Percentiles rank a stretch among this genome's conserved stretches.
phyloP scores from a whole-genome alignment of 2,888 invertebrate genomes.

The Drosophila yooni region DNA sequence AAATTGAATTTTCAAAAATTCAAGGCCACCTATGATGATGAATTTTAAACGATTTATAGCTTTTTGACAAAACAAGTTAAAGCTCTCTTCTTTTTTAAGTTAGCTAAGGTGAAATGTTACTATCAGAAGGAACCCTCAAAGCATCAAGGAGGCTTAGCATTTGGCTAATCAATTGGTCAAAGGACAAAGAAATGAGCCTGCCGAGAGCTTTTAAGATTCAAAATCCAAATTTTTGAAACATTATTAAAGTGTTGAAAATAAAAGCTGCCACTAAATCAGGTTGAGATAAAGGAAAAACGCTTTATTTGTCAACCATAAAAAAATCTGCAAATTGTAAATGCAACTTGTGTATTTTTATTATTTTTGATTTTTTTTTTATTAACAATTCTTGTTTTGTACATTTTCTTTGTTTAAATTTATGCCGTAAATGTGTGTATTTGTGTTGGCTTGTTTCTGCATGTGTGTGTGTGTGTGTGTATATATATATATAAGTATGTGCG shows the following conservation, averaged over 20 bases:
- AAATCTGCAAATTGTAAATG: slow-evolving; percentile 59
- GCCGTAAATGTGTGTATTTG: slow-evolving; percentile 60
- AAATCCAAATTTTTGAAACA: background rate
- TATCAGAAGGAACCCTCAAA: background rate
- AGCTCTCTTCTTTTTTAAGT: background rate
- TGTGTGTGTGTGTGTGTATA: slow-evolving; percentile 40
- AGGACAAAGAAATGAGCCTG: background rate
- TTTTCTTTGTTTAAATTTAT: slow-evolving; percentile 72
- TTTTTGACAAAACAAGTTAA: background rate
- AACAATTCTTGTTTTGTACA: slow-evolving; percentile 77
- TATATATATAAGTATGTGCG: slow-evolving; percentile 56
- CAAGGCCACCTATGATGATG: slow-evolving; percentile 11
- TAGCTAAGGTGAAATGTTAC: background rate
- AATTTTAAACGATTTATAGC: background rate
- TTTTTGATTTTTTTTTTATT: slow-evolving; percentile 58
- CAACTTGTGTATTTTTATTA: slow-evolving; percentile 54
- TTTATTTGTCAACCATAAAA: background rate
- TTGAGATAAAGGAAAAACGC: background rate
- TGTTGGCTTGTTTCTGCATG: slow-evolving; percentile 30
- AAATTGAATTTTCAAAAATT: background rate
- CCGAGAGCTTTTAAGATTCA: background rate
- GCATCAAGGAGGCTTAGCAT: background rate
- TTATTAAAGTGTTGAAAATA: background rate
- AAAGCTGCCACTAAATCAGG: background rate
- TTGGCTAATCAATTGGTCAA: background rate